Conservation (phyloP, 2,888 invertebrate species). For the Automeris io region DNA sequence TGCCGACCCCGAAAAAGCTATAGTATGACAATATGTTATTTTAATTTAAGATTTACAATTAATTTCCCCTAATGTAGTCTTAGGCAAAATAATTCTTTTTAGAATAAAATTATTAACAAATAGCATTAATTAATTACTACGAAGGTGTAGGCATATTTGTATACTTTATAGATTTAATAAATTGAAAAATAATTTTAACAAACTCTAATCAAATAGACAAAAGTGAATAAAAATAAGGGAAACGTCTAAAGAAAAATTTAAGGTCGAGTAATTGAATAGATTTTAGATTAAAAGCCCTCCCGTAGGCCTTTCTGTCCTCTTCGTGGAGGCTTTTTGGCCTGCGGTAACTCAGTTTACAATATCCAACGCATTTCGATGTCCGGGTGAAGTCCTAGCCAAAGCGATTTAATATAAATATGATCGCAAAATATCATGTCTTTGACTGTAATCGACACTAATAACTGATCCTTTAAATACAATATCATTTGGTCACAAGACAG, state of each 20-base stretch:
- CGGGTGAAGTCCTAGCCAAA: not conserved
- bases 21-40: no score
- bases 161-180: no score
- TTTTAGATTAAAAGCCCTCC: conserved; percentile 33
- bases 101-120: no score
- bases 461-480: not conserved
- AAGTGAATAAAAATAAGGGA: conserved; percentile 15
- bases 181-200: not conserved
- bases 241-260: conserved; percentile 19
- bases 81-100: no score
- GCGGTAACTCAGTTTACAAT: conserved; percentile 29
- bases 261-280: conserved; percentile 29
- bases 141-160: no score
- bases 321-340: conserved; percentile 17
- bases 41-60: no score
- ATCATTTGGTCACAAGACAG: no score
- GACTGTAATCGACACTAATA: not conserved
- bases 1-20: no score
- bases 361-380: conserved; percentile 10
- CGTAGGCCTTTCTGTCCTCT: conserved; percentile 11
- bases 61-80: no score
- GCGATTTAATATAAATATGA: no score
- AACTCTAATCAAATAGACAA: conserved; percentile 15
- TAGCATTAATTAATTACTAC: no score
- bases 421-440: not conserved